phyloP scores from a whole-genome alignment of 1,140 invertebrate species.

The Scaptomyza montana region DNA sequence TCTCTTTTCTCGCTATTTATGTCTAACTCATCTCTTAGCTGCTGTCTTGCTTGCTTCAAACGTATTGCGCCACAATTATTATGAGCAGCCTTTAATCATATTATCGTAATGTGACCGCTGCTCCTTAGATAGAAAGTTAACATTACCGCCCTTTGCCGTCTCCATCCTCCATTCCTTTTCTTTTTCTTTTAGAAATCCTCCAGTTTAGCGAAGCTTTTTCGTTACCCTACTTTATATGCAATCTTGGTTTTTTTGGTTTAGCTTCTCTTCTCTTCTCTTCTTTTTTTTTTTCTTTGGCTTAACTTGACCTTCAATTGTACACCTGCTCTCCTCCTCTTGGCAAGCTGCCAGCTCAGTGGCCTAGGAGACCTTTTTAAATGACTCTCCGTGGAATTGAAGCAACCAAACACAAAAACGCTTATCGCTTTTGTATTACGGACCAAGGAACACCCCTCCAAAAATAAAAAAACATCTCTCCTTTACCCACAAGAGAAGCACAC shows the following conservation, averaged over 20 bases:
- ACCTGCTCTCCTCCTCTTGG: neutral
- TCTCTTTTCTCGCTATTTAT: neutral
- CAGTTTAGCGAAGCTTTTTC: slow-evolving; percentile 53
- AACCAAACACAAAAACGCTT: slow-evolving; percentile 53
- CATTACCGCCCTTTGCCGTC: neutral
- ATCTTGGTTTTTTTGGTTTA: slow-evolving; percentile 33
- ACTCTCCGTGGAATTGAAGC: slow-evolving; percentile 68
- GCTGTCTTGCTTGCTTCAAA: neutral
- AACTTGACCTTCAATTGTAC: slow-evolving; percentile 67
- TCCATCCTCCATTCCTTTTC: neutral
- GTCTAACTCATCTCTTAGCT: neutral
- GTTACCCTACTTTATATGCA: slow-evolving; percentile 61
- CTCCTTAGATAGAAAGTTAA: slow-evolving; percentile 3
- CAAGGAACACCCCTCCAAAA: neutral
- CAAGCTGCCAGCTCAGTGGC: slow-evolving; percentile 7
- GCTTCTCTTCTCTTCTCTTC: slow-evolving; percentile 1
- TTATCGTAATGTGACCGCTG: slow-evolving; percentile 49
- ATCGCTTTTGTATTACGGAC: slow-evolving; percentile 76
- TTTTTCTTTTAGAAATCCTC: neutral
- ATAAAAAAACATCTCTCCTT: neutral
- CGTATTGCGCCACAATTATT: slow-evolving; percentile 72
- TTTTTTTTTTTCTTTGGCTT: slow-evolving; percentile 47
- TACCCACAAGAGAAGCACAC: slow-evolving; percentile 12
- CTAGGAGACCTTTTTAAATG: slow-evolving; percentile 78
- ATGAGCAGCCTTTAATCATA: slow-evolving; percentile 79